phyloP scores from a whole-genome alignment of 1,140 invertebrate genomes.

The Bilobella aurantiaca region DNA sequence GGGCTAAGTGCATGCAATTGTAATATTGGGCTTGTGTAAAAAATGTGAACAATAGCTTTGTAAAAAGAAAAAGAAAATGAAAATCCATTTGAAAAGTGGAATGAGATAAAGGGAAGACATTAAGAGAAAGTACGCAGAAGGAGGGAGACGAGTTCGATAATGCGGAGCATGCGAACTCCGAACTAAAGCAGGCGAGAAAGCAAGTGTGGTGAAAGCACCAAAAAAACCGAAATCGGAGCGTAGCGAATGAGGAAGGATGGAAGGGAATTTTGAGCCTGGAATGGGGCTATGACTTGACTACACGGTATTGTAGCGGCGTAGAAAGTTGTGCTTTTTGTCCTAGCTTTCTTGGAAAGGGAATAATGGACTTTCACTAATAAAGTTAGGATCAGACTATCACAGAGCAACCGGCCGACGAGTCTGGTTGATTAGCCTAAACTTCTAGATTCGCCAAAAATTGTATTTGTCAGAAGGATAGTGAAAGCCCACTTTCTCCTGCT shows the following conservation, averaged over 20 bases:
- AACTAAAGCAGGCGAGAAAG: neutral
- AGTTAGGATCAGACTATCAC: too few relatives aligned
- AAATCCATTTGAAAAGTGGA: too few relatives aligned
- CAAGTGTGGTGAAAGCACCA: neutral
- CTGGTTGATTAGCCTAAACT: too few relatives aligned
- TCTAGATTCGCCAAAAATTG: too few relatives aligned
- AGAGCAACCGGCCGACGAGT: too few relatives aligned
- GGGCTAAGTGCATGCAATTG: neutral
- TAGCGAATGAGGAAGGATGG: neutral
- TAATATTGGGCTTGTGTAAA: too few relatives aligned
- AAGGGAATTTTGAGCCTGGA: neutral
- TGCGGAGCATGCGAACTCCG: constrained; percentile 3
- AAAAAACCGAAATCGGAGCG: neutral
- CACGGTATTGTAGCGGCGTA: neutral
- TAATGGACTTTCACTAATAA: constrained; percentile 2
- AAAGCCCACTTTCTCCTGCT: neutral
- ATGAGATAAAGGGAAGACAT: too few relatives aligned
- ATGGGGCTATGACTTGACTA: too few relatives aligned
- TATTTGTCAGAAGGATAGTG: neutral
- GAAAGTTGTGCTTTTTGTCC: neutral
- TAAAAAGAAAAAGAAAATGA: too few relatives aligned
- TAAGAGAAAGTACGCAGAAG: too few relatives aligned
- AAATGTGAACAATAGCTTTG: too few relatives aligned
- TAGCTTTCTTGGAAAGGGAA: neutral
- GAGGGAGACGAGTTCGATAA: constrained; percentile 2